These are phyloP conservation scores for Orthonychiurus folsomi DNA, from an alignment of 2,888 invertebrate species.

Conservation along the genomic window DNA sequence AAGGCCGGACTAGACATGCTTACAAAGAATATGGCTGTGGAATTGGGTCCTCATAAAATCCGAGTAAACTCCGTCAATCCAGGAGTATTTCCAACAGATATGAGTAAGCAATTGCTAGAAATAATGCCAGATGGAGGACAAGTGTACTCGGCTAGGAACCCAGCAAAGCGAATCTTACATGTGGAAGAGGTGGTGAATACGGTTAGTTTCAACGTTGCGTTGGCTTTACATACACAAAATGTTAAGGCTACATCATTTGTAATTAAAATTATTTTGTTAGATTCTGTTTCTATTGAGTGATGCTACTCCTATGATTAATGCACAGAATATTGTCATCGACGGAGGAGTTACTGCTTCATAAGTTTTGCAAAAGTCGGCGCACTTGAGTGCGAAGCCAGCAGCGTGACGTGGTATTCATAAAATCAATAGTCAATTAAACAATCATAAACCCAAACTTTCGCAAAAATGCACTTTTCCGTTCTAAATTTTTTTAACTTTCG, in stretches of 20 bases:
- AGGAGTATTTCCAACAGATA: slow-evolving; percentile 49
- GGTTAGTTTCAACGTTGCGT: too few relatives aligned
- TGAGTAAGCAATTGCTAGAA: slow-evolving; percentile 46
- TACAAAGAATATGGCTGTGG: slow-evolving; percentile 48
- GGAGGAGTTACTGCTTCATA: too few relatives aligned
- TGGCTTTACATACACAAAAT: too few relatives aligned
- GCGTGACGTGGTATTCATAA: too few relatives aligned
- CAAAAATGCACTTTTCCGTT: too few relatives aligned
- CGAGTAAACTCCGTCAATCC: slow-evolving; percentile 50
- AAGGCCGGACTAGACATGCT: slow-evolving; percentile 84
- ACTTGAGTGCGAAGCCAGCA: too few relatives aligned
- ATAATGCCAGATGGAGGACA: slow-evolving; percentile 44
- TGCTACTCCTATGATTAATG: slow-evolving; percentile 47
- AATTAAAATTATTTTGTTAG: slow-evolving; percentile 1
- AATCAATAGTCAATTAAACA: too few relatives aligned
- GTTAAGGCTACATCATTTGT: neutral
- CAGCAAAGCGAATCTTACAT: neutral
- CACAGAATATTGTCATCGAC: slow-evolving; percentile 45
- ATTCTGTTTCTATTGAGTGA: slow-evolving; percentile 48
- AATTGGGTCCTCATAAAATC: slow-evolving; percentile 44
- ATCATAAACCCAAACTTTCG: too few relatives aligned
- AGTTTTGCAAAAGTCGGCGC: too few relatives aligned
- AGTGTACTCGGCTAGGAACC: slow-evolving; percentile 42
- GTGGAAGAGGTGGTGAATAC: neutral
- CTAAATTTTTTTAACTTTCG: too few relatives aligned